Base-by-base conservation (phyloP, 2,888 invertebrate species). In the Hypomecis atomaria region DNA sequence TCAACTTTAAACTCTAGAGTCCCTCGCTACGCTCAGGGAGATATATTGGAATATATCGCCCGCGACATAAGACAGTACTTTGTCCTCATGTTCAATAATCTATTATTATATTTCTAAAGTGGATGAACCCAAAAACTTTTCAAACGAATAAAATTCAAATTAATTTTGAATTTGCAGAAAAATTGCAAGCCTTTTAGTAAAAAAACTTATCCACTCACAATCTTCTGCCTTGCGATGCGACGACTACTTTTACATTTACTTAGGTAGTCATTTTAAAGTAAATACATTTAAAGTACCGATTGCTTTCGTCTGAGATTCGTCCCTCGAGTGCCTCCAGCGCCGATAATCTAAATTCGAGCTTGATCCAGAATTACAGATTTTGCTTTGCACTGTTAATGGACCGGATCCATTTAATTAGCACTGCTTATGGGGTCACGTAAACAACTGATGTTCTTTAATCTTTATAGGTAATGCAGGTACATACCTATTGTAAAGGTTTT, bases 341-440 rank as follows among this genome's bases (percentile, higher is more conserved):
- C 63, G 57, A 65, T 65, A 71, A 62, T 62, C 61, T 62, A 47
- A 68, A 62, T 62, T 65, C 56, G 59, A 45, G 11, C 50, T 66
- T 59, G 50, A 64, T 66, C 58, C 62, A 64, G 62, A 67, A 62
- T 65, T 65, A 63, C 57, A 67, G n/a, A 65, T 62, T 67, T 63
- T 40, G 53, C 57, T 66, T 57, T 67, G 37, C 53, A 36, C 52
- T 36, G 57, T 60, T 60, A 66, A 66, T 67, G 67, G 62, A 55
- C 47, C 54, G 58, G 66, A 50, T 61, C 68, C 64, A 66, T 70
- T 71, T 67, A 64, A 67, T 69, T 71, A 71, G 56, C 64, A 56
- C 62, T 64, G 58, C 62, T 66, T 65, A 67, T 62, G 45, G 64
- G 69, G 57, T 67, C 67, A 66, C 67, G 67, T 71, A 61, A 62